These are phyloP conservation scores for Plotosus lineatus DNA, from an alignment of 2,113 vertebrate genomes.

Conservation along the genomic window DNA sequence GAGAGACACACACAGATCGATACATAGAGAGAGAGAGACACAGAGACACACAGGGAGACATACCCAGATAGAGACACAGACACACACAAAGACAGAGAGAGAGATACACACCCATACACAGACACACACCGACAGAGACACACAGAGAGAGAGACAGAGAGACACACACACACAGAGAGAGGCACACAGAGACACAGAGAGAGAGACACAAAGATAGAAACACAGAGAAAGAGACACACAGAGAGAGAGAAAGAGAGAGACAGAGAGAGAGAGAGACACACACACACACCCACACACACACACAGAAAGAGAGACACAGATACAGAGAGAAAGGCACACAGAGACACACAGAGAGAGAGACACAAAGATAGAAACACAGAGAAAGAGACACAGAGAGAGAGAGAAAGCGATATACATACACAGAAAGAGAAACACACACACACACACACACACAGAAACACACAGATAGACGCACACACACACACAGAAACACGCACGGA, in stretches of 20 bases:
- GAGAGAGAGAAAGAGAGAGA: too few relatives aligned
- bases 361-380: not conserved
- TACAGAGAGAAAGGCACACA: too few relatives aligned
- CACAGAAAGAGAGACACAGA: not conserved
- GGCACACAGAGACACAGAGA: not conserved
- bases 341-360: not conserved
- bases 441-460: not conserved
- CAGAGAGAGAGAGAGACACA: not conserved
- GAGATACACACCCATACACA: not conserved
- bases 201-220: not conserved
- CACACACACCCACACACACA: not conserved
- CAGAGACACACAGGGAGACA: conserved; percentile 8
- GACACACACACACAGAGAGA: not conserved
- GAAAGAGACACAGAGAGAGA: too few relatives aligned
- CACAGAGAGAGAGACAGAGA: too few relatives aligned
- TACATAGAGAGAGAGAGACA: too few relatives aligned
- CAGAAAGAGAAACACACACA: not conserved
- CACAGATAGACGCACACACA: too few relatives aligned
- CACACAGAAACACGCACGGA: not conserved
- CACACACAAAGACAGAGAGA: not conserved
- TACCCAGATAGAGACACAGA: not conserved
- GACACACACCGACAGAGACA: not conserved
- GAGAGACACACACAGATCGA: not conserved
- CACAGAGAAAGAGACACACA: not conserved
- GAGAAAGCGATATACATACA: not conserved